Evolutionary conservation across 23 tunicate species (phyloP).

Genomic region (Styela plicata): DNA sequence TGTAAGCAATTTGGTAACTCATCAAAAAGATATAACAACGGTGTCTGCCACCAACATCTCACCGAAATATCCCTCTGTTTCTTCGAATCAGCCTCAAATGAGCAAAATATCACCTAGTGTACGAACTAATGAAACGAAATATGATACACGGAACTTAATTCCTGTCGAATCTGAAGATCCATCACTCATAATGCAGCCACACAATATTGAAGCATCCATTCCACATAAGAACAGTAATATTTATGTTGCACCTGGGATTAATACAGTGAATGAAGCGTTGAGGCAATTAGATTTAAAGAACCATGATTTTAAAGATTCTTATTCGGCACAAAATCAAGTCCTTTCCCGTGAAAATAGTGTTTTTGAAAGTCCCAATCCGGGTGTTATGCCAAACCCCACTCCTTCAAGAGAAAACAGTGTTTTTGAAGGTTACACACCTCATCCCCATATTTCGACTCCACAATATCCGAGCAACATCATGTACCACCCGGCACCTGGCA

Average conservation of each 20-base stretch:
- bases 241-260: background rate
- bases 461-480: background rate
- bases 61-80: background rate
- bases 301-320: background rate
- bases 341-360: background rate
- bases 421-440: background rate
- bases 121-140: conserved; percentile 7
- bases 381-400: background rate
- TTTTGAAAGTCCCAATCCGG: background rate
- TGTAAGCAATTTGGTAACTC: background rate
- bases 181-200: conserved; percentile 15
- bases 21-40: background rate
- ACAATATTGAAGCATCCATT: conserved; percentile 26
- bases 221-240: conserved; percentile 49
- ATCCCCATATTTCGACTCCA: background rate
- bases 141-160: conserved; percentile 13
- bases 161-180: conserved; percentile 73
- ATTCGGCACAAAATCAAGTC: background rate
- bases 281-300: background rate
- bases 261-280: background rate
- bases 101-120: background rate
- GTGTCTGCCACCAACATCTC: background rate
- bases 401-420: background rate
- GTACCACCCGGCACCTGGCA: background rate
- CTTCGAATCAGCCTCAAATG: background rate